Percentiles rank a stretch among this genome's conserved stretches.
Conservation (phyloP, 1,140 invertebrate species). For the Drosophila insularis region DNA sequence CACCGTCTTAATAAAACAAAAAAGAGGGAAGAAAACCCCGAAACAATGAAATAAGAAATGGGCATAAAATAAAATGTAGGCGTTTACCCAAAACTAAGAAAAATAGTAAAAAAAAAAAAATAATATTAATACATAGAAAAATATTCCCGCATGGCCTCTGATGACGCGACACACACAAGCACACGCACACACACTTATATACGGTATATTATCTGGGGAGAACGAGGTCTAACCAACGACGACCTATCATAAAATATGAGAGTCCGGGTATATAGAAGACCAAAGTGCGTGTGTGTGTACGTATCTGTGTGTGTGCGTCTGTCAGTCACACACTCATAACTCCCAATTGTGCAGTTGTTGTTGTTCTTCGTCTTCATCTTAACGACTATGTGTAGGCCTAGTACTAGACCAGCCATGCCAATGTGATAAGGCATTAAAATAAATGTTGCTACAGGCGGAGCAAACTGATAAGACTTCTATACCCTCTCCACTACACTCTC, state of each 20-base stretch:
- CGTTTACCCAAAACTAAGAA: constrained; percentile 58
- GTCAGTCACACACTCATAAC: constrained; percentile 70
- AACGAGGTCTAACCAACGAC: constrained; percentile 29
- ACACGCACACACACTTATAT: constrained; percentile 21
- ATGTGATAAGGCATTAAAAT: constrained; percentile 78
- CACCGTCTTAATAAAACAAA: constrained; percentile 46
- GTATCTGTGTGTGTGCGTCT: constrained; percentile 22
- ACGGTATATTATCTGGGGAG: constrained; percentile 63
- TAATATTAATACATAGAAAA: constrained; percentile 42
- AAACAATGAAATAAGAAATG: constrained; percentile 25
- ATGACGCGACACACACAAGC: constrained; percentile 43
- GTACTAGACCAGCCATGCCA: constrained; percentile 31
- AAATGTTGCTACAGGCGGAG: constrained; percentile 74
- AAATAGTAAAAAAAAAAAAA: constrained; percentile 32
- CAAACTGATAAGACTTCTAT: constrained; percentile 63
- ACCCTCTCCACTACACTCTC: constrained; percentile 35
- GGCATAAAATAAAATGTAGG: constrained; percentile 77
- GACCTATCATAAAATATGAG: constrained; percentile 52
- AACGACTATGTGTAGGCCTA: constrained; percentile 43
- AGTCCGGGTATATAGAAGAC: neutral
- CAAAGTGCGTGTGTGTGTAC: constrained; percentile 4
- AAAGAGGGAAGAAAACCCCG: neutral
- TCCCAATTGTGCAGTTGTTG: constrained; percentile 79
- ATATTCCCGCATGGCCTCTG: constrained; percentile 38
- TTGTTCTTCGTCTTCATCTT: constrained; percentile 28